Percentiles rank a stretch among this genome's conserved stretches.
phyloP scores from a whole-genome alignment of 2,113 vertebrate genomes.

The Salvelinus namaycush region DNA sequence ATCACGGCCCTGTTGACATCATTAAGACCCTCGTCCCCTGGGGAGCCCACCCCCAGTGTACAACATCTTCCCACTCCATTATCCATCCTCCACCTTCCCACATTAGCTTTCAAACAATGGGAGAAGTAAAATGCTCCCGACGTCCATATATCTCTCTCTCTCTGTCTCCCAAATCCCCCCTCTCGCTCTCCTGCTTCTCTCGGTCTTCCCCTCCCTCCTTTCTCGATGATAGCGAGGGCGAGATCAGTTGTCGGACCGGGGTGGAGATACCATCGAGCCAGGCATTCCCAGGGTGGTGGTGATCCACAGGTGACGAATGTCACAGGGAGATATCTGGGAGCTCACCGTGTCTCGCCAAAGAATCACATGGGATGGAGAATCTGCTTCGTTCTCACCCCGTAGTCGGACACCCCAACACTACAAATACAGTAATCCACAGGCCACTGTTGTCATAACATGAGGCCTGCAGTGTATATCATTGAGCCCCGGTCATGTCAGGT shows the following conservation, averaged over 20 bases:
- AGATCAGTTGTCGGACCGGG: neutral
- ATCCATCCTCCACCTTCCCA: neutral
- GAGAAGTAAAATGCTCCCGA: neutral
- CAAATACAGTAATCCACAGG: too few relatives aligned
- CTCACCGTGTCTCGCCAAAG: neutral
- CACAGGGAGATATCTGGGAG: neutral
- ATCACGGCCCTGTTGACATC: neutral
- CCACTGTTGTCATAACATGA: neutral
- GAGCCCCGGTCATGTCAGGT: constrained; percentile 3
- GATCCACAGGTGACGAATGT: constrained; percentile 6
- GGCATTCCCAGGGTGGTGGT: neutral
- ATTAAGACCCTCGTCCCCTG: neutral
- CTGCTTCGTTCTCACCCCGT: neutral
- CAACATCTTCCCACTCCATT: neutral
- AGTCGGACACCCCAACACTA: neutral
- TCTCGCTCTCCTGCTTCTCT: neutral
- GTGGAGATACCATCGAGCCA: constrained; percentile 1
- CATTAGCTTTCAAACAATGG: neutral
- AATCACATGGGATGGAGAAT: neutral
- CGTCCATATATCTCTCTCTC: neutral
- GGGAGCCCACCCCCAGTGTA: neutral
- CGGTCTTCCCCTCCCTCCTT: neutral
- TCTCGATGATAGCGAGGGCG: neutral
- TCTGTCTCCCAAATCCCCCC: too few relatives aligned
- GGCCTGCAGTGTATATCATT: neutral